These are phyloP conservation scores for Talpa occidentalis DNA, from an alignment of 2,113 vertebrate genomes.

Conservation along the genomic window DNA sequence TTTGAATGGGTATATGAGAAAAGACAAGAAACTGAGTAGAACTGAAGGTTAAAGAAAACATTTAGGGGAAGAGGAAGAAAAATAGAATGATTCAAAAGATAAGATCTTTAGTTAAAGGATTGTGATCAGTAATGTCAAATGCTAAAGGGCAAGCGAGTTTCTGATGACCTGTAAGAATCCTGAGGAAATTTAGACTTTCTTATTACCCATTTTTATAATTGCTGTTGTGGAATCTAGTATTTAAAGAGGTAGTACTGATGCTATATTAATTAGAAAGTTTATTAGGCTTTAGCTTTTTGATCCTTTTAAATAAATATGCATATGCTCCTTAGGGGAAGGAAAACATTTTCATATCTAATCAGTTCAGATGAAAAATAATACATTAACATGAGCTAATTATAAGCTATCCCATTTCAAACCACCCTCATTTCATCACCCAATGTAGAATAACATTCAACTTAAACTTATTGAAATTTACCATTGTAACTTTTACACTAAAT, in stretches of 20 bases:
- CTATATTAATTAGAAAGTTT: slow-evolving; percentile 53
- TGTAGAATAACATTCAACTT: slow-evolving; percentile 37
- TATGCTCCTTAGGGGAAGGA: not conserved
- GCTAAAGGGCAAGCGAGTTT: not conserved
- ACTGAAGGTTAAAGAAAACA: not conserved
- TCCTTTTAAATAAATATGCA: slow-evolving; percentile 53
- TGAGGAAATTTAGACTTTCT: slow-evolving; percentile 9
- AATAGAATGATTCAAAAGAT: not conserved
- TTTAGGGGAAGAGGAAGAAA: not conserved
- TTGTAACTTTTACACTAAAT: not conserved
- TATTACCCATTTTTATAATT: slow-evolving; percentile 26
- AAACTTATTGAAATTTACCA: slow-evolving; percentile 49
- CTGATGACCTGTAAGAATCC: not conserved
- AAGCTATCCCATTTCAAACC: slow-evolving; percentile 38
- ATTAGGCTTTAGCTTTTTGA: slow-evolving; percentile 29
- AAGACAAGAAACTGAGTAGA: slow-evolving; percentile 25
- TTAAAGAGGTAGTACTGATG: slow-evolving; percentile 42
- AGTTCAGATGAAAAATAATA: slow-evolving; percentile 44
- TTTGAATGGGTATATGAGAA: slow-evolving; percentile 33
- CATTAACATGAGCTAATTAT: slow-evolving; percentile 51
- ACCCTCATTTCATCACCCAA: slow-evolving; percentile 20
- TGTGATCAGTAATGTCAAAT: not conserved
- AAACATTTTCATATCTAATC: slow-evolving; percentile 60
- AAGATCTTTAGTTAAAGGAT: slow-evolving; percentile 31
- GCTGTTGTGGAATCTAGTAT: slow-evolving; percentile 6